A percentile compares a stretch with the other conserved stretches of the same genome.
Evolutionary conservation across 2,888 invertebrate genomes (phyloP).

Genomic region (Microctonus brassicae): DNA sequence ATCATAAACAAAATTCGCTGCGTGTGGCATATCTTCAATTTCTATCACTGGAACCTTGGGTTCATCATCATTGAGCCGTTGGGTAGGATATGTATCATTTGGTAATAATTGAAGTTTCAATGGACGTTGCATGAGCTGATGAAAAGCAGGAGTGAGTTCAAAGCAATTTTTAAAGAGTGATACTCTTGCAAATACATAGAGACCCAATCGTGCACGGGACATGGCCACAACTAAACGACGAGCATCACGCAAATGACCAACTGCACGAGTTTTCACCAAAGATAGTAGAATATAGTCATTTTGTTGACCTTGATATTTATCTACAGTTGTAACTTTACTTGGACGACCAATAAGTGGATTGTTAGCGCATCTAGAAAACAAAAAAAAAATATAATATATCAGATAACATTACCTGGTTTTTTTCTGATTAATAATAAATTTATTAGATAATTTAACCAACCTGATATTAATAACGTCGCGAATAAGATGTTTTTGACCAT

Average conservation of each 20-base stretch:
- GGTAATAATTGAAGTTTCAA: slow-evolving; percentile 84
- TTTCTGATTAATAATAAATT: background rate
- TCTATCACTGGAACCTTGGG: slow-evolving; percentile 73
- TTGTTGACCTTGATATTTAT: slow-evolving; percentile 99
- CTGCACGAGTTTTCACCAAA: slow-evolving; percentile 93
- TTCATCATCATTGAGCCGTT: slow-evolving; percentile 71
- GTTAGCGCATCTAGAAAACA: slow-evolving; percentile 80
- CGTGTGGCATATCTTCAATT: slow-evolving; percentile 91
- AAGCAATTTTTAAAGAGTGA: slow-evolving; percentile 96
- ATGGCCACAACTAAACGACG: slow-evolving; percentile 97
- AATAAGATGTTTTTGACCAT: slow-evolving; percentile 98
- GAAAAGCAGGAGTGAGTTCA: slow-evolving; percentile 95
- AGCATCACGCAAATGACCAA: slow-evolving; percentile 98
- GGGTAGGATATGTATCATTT: slow-evolving; percentile 84
- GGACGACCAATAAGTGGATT: slow-evolving; percentile 96
- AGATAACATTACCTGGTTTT: too few species aligned
- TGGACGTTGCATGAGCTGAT: slow-evolving; percentile 87
- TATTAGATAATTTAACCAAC: slow-evolving; percentile 34
- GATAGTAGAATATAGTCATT: slow-evolving; percentile 98
- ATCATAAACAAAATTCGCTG: slow-evolving; percentile 95
- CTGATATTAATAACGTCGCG: slow-evolving; percentile 91
- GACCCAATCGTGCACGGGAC: slow-evolving; percentile 95
- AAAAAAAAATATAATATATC: too few species aligned
- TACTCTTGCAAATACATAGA: slow-evolving; percentile 95
- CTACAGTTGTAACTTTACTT: slow-evolving; percentile 95